Base-by-base conservation (phyloP, 2,888 invertebrate species). In the Sinopyrophorus schimmeli region DNA sequence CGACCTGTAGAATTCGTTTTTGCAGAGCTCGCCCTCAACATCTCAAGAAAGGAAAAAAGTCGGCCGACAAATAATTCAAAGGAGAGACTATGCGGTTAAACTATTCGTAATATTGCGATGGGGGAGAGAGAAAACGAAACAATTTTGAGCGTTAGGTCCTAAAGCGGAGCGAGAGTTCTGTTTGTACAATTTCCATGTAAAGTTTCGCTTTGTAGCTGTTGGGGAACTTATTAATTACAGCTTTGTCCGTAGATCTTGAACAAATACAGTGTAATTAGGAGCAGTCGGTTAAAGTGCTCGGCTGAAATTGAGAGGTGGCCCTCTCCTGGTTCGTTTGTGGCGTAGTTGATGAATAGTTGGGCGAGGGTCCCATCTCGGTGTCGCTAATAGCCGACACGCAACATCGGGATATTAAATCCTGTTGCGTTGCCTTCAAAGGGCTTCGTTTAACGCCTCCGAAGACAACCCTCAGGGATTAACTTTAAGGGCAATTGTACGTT, bases 251-350 rank as follows among this genome's bases (percentile, higher is more conserved):
- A 43, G 31, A 37, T 41, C 42, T 48, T 38, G 18, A 14, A 20
- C 24, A 49, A 49, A 47, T 47, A 47, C 31, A 39, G 43, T 31
- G 49, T 49, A 49, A 49, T 49, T 49, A 43, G 38, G 30, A 42
- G 38, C 21, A 42, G 17, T 23, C 37, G 31, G 42, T 43, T 43
- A 27, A 32, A 38, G 49, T 37, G 26, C 38, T 49, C 32, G 44
- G 35, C n/a, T 49, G 43, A 49, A 49, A 49, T 43, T 43, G 49
- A 49, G 49, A 49, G 49, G 49, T 49, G 37, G 38, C n/a, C n/a
- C n/a, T n/a, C 21, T 21, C 43, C 37, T 32, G 28, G 17, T 43
- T 39, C 49, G 49, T 49, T 49, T 49, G 49, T 38, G 49, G 49
- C 43, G 42, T 43, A 31, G 16, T 49, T 49, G 49, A 49, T 49